Percentiles rank a stretch among this genome's conserved stretches.
These are phyloP conservation scores for Drosophila setosimentum DNA, from an alignment of 2,888 invertebrate species.

Conservation along the genomic window DNA sequence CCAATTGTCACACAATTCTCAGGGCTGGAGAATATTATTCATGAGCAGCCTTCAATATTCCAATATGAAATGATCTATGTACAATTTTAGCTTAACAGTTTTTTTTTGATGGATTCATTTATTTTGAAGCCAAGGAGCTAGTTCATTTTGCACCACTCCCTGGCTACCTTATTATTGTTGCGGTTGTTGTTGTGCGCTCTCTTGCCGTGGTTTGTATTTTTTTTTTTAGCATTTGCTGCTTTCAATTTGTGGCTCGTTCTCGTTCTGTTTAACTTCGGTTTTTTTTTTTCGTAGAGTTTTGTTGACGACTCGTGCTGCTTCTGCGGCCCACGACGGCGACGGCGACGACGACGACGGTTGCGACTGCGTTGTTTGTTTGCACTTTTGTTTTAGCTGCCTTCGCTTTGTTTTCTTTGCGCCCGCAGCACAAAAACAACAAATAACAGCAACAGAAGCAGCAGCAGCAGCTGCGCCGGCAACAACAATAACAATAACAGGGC, in stretches of 20 bases:
- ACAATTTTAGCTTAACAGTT: not conserved
- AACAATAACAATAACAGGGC: conserved; percentile 53
- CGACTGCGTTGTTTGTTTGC: conserved; percentile 72
- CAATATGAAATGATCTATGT: conserved; percentile 2
- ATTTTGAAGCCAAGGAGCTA: conserved; percentile 21
- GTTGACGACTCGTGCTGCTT: conserved; percentile 50
- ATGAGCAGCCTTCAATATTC: not conserved
- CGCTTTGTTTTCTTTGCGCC: conserved; percentile 61
- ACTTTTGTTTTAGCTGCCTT: conserved; percentile 73
- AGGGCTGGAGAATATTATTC: conserved; percentile 52
- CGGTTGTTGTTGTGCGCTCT: conserved; percentile 38
- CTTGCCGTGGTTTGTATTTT: conserved; percentile 50
- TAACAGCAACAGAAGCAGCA: conserved; percentile 31
- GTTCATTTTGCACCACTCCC: conserved; percentile 27
- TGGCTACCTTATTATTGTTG: conserved; percentile 27
- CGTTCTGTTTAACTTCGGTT: conserved; percentile 62
- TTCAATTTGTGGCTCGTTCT: conserved; percentile 65
- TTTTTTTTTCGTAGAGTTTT: conserved; percentile 34
- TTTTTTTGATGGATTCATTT: not conserved
- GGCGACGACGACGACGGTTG: conserved; percentile 48
- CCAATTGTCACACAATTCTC: conserved; percentile 52
- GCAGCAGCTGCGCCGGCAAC: conserved; percentile 11
- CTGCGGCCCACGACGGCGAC: conserved; percentile 21
- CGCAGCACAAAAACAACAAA: conserved; percentile 62
- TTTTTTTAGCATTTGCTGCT: conserved; percentile 64